Evolutionary conservation across 2,888 invertebrate genomes (phyloP), one percentile per base, ranked within the genome.

Genomic region (Polia nebulosa): DNA sequence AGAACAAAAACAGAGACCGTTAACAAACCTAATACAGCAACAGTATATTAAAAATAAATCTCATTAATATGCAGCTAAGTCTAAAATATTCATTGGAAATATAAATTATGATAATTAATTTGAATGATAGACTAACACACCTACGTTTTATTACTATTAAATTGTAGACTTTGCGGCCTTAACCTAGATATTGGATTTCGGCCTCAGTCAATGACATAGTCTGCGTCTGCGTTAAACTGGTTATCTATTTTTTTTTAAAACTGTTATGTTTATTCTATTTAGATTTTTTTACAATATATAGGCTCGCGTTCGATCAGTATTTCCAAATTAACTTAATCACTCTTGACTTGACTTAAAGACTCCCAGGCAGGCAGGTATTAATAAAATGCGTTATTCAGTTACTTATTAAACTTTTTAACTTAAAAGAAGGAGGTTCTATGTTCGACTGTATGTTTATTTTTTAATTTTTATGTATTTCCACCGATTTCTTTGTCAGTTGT

Each of bases 171-270:
- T 27, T 51, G 34, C 27, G 73, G 39, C 90, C 90, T 90, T 90
- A 85, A 87, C 90, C 90, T 78, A 89, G 80, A 84, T 89, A 83
- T 86, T 83, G 69, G 64, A 82, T 84, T 88, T 87, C 83, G 85
- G 80, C 82, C 85, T 81, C 67, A n/a, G 36, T 70, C 72, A 78
- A 78, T 83, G 72, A 29, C 74, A n/a, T n/a, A 68, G 59, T n/a
- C 47, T n/a, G 47, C 34, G 17, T 66, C n/a, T 62, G n/a, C n/a
- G n/a, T n/a, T 17, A 66, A 70, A 64, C 67, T 36, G 8, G 63
- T 66, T 80, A 15, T 34, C 5, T 41, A 7, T 27, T 9, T 59
- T 65, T 71, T 56, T 66, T 27, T 67, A 9, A 51, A 56, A 57
- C 8, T 60, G n/a, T 22, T 57, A 5, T 45, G 9, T 36, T 34